Evolutionary conservation across 30 jellyfish, hydroid and myxozoan species (phyloP), one percentile per base, ranked within the genome.

Genomic region (Cassiopea xamachana): DNA sequence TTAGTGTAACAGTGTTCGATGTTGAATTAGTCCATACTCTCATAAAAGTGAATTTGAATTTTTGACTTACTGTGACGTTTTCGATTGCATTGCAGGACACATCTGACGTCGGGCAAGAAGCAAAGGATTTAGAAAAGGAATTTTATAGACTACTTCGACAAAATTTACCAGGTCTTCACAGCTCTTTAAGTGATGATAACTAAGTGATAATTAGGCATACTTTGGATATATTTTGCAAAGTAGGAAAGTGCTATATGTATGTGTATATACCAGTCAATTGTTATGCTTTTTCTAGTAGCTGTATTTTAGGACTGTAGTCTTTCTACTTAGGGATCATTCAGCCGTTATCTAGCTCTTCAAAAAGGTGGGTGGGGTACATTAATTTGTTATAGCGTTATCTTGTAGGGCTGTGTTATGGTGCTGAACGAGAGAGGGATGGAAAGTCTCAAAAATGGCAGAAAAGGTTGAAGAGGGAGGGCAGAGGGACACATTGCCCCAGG

Each of bases 91-190:
- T 78, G 18, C 47, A 92, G 98, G 95, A 92, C 73, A 59, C 77
- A 62, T 92, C 98, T 1, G 91, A 92, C n/a, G 95, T 92, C 1
- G 98, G 96, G 60, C 79, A 82, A 85, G 98, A 94, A 4, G 98
- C 90, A 15, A 64, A 46, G 17, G 47, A 75, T 9, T 59, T 92
- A 48, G 87, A 77, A 17, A 12, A 48, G 67, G 90, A 60, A 50
- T 92, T 92, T 68, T 59, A 47, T 55, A 73, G 77, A 47, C 89
- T 92, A 69, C 88, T 92, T 8, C 70, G 83, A 46, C 86, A 79
- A 44, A 27, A 92, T 61, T 77, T 92, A 47, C 98, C 98, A 58
- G 98, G 93, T 43, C 93, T 91, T 13, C 90, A 87, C 64, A 69
- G 75, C 48, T 59, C 94, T 12, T 67, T 87, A 15, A 62, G 90